These are phyloP conservation scores for Molossus alvarezi DNA, from an alignment of 2,797 vertebrate genomes.

Conservation along the genomic window DNA sequence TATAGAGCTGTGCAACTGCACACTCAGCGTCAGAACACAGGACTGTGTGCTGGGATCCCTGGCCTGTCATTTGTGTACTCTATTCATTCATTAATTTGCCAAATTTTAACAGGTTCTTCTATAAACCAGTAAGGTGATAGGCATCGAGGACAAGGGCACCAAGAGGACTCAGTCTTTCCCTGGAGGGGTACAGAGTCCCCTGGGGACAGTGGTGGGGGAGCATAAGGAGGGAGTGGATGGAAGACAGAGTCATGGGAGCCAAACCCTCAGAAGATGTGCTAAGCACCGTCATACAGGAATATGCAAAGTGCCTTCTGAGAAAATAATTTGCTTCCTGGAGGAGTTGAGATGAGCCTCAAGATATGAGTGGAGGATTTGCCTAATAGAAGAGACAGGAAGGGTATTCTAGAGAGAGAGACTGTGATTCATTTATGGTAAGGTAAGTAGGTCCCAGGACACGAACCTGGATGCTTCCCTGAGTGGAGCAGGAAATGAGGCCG, in stretches of 20 bases:
- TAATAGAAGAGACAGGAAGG: background rate
- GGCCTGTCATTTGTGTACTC: background rate
- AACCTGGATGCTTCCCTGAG: background rate
- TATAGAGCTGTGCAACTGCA: background rate
- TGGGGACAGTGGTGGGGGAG: background rate
- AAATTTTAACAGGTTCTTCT: conserved; percentile 20
- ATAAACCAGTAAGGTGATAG: background rate
- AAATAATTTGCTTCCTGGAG: background rate
- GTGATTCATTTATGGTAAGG: background rate
- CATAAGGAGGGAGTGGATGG: background rate
- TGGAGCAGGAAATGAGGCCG: background rate
- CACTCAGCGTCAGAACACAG: background rate
- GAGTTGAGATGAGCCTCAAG: background rate
- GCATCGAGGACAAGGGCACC: background rate
- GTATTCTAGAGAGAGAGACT: background rate
- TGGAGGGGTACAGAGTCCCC: background rate
- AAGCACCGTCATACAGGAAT: background rate
- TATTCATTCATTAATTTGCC: conserved; percentile 21
- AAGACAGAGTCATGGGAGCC: background rate
- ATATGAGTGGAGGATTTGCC: background rate
- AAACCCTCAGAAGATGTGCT: background rate
- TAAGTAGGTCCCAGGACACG: background rate
- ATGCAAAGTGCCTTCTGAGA: background rate
- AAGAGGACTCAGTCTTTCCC: background rate
- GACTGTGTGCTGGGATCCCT: background rate